A percentile compares a stretch with the other conserved stretches of the same genome.
Conservation (phyloP, 1,140 invertebrate species). For the Lamellibrachia luymesi region DNA sequence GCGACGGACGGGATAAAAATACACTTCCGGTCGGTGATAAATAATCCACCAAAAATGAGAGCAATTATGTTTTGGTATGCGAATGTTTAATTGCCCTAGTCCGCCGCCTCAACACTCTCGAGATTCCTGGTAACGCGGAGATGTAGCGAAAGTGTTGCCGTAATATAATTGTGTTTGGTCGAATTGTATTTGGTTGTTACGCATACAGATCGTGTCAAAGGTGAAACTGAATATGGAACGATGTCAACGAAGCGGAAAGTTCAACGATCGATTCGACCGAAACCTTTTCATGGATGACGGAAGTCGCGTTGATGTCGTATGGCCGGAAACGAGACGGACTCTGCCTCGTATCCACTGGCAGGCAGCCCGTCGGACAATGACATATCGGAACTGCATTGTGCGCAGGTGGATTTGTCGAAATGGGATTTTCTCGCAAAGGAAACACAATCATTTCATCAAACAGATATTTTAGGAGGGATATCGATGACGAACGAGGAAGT, state of each 20-base stretch:
- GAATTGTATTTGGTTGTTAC: background rate
- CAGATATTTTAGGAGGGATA: background rate
- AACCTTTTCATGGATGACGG: background rate
- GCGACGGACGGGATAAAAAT: background rate
- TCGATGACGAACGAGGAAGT: background rate
- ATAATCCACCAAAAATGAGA: background rate
- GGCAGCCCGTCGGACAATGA: background rate
- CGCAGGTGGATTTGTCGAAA: background rate
- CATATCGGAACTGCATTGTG: background rate
- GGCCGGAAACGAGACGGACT: background rate
- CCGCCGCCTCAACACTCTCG: background rate
- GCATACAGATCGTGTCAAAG: background rate
- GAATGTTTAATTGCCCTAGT: background rate
- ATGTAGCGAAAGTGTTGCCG: background rate
- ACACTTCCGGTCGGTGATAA: background rate
- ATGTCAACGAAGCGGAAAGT: slow-evolving; percentile 1
- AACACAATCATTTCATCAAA: slow-evolving; percentile 1
- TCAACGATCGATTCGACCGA: background rate
- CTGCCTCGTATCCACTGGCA: background rate
- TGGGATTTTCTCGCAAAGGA: background rate
- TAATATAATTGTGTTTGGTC: background rate
- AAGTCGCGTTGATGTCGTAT: background rate
- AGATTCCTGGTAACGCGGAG: background rate
- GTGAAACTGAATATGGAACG: background rate
- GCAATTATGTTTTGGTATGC: background rate